Percentiles rank a stretch among this genome's conserved stretches.
These are phyloP conservation scores for Oryzias melastigma DNA, from an alignment of 2,113 vertebrate species.

Conservation along the genomic window DNA sequence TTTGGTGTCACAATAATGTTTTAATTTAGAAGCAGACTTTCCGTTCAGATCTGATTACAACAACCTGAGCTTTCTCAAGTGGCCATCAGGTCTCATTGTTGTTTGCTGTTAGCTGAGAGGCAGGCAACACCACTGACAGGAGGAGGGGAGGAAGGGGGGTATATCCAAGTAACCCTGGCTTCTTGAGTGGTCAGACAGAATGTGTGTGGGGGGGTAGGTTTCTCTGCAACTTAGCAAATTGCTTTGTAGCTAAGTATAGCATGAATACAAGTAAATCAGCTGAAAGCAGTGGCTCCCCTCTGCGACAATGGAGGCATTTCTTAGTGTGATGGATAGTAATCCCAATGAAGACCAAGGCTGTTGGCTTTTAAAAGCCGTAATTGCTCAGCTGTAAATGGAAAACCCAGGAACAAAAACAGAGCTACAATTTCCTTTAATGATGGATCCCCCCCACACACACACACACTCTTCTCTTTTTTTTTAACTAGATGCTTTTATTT, in stretches of 20 bases:
- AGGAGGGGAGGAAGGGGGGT: conserved; percentile 31
- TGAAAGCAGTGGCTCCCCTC: conserved; percentile 68
- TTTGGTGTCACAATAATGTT: background rate
- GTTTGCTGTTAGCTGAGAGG: conserved; percentile 51
- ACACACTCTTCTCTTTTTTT: conserved; percentile 42
- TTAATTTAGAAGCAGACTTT: conserved; percentile 11
- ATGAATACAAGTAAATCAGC: conserved; percentile 64
- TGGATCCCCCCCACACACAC: conserved; percentile 40
- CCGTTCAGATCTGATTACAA: conserved; percentile 30
- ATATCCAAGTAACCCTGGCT: conserved; percentile 56
- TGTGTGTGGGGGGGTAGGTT: conserved; percentile 23
- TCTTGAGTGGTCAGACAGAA: conserved; percentile 63
- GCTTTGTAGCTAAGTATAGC: conserved; percentile 65
- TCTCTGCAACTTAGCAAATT: conserved; percentile 55
- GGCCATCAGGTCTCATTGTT: conserved; percentile 34
- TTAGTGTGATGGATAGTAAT: conserved; percentile 63
- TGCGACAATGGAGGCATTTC: conserved; percentile 74
- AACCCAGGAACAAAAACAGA: conserved; percentile 61
- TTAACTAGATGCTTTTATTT: conserved; percentile 65
- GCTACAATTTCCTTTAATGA: conserved; percentile 72
- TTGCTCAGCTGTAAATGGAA: conserved; percentile 63
- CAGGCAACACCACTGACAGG: conserved; percentile 34
- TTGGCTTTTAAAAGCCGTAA: conserved; percentile 69
- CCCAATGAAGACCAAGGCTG: conserved; percentile 67
- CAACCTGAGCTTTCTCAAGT: conserved; percentile 29